Base-by-base conservation (phyloP, 2,888 invertebrate species). In the Drosophila rubida region DNA sequence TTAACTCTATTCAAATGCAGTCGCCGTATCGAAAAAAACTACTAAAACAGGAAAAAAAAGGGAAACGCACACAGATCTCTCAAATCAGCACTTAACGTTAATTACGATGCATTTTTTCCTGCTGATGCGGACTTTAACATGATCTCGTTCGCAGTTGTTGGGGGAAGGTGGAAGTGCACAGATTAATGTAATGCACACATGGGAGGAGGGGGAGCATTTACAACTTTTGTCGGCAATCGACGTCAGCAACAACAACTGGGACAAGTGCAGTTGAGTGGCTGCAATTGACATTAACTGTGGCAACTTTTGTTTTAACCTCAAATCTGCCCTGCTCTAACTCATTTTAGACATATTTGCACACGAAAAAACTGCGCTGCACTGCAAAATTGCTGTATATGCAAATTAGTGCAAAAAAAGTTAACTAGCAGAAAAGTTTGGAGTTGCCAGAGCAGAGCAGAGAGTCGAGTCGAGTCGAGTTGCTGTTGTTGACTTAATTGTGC, bases 61-160 rank as follows among this genome's bases (percentile, higher is more conserved):
- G 39, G 25, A 8, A 5, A 13, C 35, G 14, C 16, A 55, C 14
- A n/a, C 42, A 60, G 59, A 62, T 67, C 65, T 62, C 58, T 74
- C 69, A 87, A 84, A 87, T 84, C 80, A 82, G 86, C 88, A 84
- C 89, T 84, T 84, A 74, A 74, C 64, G 74, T 74, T 89, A 84
- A 84, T 84, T 89, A 72, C 86, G 57, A 62, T 66, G 58, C 60
- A 37, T 46, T 60, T 60, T 58, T 61, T 64, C 4, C 37, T 13
- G 30, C 67, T 69, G 62, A 65, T 79, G 61, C 64, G 53, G 64
- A 66, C 70, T 66, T 78, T 75, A 69, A 69, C 71, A 70, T 65
- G 62, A 66, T 72, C 65, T 62, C 45, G 41, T 68, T 62, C 45
- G 41, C 39, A 39, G 54, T 30, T 39, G 39, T 41, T 57, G 2